Base-by-base conservation (phyloP, 2,888 invertebrate species). In the Nebria brevicollis region DNA sequence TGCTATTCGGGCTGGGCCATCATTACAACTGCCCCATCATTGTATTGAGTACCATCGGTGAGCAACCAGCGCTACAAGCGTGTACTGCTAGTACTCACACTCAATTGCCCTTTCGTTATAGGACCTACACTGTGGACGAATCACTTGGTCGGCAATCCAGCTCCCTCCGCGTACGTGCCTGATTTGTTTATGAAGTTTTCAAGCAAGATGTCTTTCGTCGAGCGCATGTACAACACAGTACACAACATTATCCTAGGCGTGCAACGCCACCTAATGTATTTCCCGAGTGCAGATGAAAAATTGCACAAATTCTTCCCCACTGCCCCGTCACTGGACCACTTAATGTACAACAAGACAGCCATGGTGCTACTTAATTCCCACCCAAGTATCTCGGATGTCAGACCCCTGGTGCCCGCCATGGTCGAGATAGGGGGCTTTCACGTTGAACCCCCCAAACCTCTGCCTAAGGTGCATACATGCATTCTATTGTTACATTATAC, bases 341-440 rank as follows among this genome's bases (percentile, higher is more conserved):
- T 84, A 1, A 77, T 81, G 26, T 85, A 85, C 73, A 85, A 85
- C 10, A 75, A 85, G 41, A 83, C 84, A 0, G 86, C 86, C 0
- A 77, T 88, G 77, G 82, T 87, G 1, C 76, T 88, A 8, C 25
- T 86, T 8, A 88, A 88, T 82, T 86, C 87, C 0, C 92, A 93
- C 84, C 90, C 89, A 72, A 91, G 90, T 85, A 89, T 90, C 81
- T 90, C 90, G 74, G 83, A 87, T 6, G 88, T 91, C 0, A 86
- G 88, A 7, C 92, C 92, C 0, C 88, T 90, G 34, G 88, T 91
- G 2, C 92, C 92, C 0, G 92, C 91, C 85, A 88, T 92, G 82
- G 87, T 92, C 1, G 91, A 92, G 84, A 89, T 93, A 75, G 93
- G 92, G 20, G 93, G 93, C 41, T 85, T 90, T 74, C 93, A 93